Evolutionary conservation across 23 tunicate species (phyloP).

Genomic region (Diplosoma virens): DNA sequence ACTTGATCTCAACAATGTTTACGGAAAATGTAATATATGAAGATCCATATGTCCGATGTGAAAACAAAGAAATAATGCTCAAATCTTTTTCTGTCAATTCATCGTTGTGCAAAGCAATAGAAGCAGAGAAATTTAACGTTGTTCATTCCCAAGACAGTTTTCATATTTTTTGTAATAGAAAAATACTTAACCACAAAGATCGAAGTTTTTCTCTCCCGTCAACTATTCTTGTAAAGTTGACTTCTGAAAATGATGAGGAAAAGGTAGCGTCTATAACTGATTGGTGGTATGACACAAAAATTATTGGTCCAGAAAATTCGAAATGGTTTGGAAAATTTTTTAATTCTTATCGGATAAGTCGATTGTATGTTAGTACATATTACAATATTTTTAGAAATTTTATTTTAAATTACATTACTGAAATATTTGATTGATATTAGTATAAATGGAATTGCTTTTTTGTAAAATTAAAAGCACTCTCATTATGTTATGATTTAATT

Average conservation of each 20-base stretch:
- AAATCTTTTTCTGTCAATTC: background rate
- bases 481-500: no score
- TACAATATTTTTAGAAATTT: no score
- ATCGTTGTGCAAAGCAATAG: background rate
- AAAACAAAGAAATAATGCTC: background rate
- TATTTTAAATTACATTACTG: no score
- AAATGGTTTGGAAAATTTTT: background rate
- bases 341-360: no score
- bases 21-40: background rate
- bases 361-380: no score
- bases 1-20: background rate
- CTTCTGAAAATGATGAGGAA: background rate
- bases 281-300: background rate
- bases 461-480: no score
- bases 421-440: background rate
- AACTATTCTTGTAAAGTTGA: background rate
- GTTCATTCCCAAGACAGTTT: conserved; percentile 15
- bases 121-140: background rate
- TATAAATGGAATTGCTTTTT: background rate
- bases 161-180: conserved; percentile 13
- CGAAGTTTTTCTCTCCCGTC: background rate
- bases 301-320: background rate
- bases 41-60: background rate
- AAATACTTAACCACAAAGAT: background rate
- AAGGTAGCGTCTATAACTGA: conserved; percentile 5